phyloP scores from a whole-genome alignment of 1,140 invertebrate species.

The Hestina assimilis region DNA sequence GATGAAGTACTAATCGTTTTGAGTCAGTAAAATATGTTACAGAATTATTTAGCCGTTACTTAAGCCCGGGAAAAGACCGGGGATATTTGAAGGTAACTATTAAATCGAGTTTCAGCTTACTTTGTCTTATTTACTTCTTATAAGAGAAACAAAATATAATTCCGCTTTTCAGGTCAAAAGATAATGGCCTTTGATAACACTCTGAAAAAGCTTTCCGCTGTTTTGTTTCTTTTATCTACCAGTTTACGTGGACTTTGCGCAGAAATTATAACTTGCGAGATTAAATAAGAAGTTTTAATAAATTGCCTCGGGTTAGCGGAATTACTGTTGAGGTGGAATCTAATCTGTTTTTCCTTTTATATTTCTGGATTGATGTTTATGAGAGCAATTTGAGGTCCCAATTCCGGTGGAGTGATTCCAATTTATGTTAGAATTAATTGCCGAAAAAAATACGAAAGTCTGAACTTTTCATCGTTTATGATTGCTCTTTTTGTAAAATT shows the following conservation, averaged over 20 bases:
- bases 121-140: conserved; percentile 71
- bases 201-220: conserved; percentile 73
- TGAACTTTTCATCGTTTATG: no score
- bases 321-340: conserved; percentile 42
- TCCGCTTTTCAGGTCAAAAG: conserved; percentile 69
- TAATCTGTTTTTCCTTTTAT: conserved; percentile 32
- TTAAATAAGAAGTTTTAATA: conserved; percentile 75
- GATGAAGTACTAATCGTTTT: no score
- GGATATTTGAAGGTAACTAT: conserved; percentile 65
- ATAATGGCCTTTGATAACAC: conserved; percentile 75
- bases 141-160: conserved; percentile 71
- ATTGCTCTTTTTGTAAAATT: no score
- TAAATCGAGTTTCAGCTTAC: conserved; percentile 64
- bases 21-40: no score
- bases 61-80: no score
- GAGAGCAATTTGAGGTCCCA: background rate
- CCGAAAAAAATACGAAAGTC: no score
- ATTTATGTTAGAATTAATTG: background rate
- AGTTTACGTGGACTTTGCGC: conserved; percentile 64
- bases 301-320: conserved; percentile 55
- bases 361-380: background rate
- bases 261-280: conserved; percentile 74
- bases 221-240: conserved; percentile 72
- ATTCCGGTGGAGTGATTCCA: background rate
- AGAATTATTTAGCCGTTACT: no score